Evolutionary conservation across 2,888 invertebrate genomes (phyloP).

Genomic region (Plusia festucae): DNA sequence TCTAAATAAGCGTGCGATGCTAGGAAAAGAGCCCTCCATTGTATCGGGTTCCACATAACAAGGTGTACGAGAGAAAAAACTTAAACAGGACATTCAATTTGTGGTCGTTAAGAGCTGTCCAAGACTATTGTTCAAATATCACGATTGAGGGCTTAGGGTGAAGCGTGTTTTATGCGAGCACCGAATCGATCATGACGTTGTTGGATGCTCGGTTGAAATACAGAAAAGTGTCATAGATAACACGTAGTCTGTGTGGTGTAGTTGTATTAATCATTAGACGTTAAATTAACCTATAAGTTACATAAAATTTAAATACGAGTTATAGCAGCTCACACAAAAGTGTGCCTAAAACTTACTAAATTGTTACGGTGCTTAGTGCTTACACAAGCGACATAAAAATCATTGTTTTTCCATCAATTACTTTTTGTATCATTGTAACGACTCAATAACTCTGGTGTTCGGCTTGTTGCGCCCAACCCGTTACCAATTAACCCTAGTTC

Average conservation of each 20-base stretch:
- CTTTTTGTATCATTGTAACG: constrained; percentile 18
- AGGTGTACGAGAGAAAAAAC: constrained; percentile 70
- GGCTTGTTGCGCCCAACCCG: constrained; percentile 49
- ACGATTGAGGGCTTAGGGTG: constrained; percentile 46
- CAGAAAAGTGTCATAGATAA: neutral
- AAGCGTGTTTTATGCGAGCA: constrained; percentile 32
- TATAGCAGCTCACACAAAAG: constrained; percentile 12
- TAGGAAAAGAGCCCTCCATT: constrained; percentile 65
- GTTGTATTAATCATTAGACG: no score
- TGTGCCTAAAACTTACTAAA: constrained; percentile 6
- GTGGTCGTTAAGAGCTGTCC: constrained; percentile 73
- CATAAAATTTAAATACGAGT: neutral
- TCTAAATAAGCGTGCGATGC: constrained; percentile 55
- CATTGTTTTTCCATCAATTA: constrained; percentile 18
- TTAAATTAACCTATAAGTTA: neutral
- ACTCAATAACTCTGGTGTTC: constrained; percentile 23
- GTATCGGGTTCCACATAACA: constrained; percentile 67
- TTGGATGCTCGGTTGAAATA: neutral
- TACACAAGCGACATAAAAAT: constrained; percentile 29
- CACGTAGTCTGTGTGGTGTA: no score
- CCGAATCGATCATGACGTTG: neutral
- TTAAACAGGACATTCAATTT: constrained; percentile 78
- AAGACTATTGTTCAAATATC: constrained; percentile 72
- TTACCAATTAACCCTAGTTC: constrained; percentile 46
- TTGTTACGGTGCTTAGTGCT: constrained; percentile 14